phyloP scores from a whole-genome alignment of 1,140 invertebrate genomes.

The Drosophila asahinai region DNA sequence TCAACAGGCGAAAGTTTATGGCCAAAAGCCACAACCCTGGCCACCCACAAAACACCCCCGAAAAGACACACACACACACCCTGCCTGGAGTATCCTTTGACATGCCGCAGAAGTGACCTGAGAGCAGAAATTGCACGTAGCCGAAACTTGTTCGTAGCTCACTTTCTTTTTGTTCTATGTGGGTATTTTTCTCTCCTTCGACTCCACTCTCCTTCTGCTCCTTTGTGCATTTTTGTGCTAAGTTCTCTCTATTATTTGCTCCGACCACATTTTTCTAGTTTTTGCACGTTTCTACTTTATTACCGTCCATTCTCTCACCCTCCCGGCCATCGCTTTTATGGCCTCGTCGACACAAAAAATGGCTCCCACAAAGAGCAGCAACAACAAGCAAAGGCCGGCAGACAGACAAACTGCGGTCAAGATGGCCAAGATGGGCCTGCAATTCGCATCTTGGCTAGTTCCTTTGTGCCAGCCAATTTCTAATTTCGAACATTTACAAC shows the following conservation, averaged over 20 bases:
- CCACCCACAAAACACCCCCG: slow-evolving; percentile 26
- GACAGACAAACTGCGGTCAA: slow-evolving; percentile 67
- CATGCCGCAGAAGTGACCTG: slow-evolving; percentile 62
- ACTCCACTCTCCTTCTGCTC: slow-evolving; percentile 11
- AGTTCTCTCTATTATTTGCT: slow-evolving; percentile 78
- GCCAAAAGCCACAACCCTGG: slow-evolving; percentile 68
- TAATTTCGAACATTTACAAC: slow-evolving; percentile 76
- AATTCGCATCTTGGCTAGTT: slow-evolving; percentile 5
- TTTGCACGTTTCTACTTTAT: slow-evolving; percentile 83
- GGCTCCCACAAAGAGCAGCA: slow-evolving; percentile 27
- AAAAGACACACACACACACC: not conserved
- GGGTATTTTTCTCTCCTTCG: slow-evolving; percentile 7
- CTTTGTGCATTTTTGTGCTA: slow-evolving; percentile 72
- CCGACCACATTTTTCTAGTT: slow-evolving; percentile 80
- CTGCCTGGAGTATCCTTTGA: slow-evolving; percentile 33
- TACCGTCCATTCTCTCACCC: slow-evolving; percentile 57
- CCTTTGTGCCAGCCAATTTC: slow-evolving; percentile 61
- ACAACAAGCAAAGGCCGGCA: slow-evolving; percentile 38
- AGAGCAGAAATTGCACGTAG: slow-evolving; percentile 79
- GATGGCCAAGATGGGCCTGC: slow-evolving; percentile 28
- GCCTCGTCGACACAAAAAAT: slow-evolving; percentile 55
- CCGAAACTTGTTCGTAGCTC: slow-evolving; percentile 69
- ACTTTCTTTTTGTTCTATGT: slow-evolving; percentile 36
- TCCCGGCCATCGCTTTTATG: slow-evolving; percentile 61
- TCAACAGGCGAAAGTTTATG: slow-evolving; percentile 78